Conservation (phyloP, 2,113 vertebrate genomes). For the Bufo gargarizans region DNA sequence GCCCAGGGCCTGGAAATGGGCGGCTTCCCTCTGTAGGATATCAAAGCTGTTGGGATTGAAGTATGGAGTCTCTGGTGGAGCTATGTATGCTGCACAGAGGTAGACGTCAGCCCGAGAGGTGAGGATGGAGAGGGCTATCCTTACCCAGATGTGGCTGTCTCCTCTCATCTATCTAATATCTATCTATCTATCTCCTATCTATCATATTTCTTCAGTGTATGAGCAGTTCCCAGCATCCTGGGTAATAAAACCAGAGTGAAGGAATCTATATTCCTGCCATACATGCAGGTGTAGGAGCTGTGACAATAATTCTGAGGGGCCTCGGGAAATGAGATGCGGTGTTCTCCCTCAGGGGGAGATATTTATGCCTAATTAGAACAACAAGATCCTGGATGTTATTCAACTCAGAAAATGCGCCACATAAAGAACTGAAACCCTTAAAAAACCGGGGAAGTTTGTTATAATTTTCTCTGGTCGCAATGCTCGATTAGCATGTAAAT, state of each 20-base stretch:
- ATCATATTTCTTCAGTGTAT: background rate
- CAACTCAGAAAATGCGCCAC: slow-evolving; percentile 28
- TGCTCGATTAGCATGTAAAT: slow-evolving; percentile 52
- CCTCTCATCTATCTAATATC: no score
- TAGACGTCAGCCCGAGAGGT: no score
- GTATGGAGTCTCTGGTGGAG: no score
- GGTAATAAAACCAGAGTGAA: background rate
- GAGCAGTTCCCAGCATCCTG: background rate
- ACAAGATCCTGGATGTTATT: slow-evolving; percentile 52
- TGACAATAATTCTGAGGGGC: slow-evolving; percentile 37
- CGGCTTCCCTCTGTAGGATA: no score
- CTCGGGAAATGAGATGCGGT: slow-evolving; percentile 31
- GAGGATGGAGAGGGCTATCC: no score
- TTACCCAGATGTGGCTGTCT: no score
- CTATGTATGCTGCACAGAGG: no score
- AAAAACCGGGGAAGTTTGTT: slow-evolving; percentile 7
- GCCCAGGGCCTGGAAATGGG: no score
- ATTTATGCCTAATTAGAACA: slow-evolving; percentile 54
- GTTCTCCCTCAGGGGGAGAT: slow-evolving; percentile 41
- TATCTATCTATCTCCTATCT: slow-evolving; percentile 5
- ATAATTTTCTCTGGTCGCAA: background rate
- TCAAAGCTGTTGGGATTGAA: no score
- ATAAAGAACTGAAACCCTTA: slow-evolving; percentile 4
- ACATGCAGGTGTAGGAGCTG: slow-evolving; percentile 29
- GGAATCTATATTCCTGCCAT: slow-evolving; percentile 21